phyloP scores from a whole-genome alignment of 2,888 invertebrate genomes.

The Tipula unca region DNA sequence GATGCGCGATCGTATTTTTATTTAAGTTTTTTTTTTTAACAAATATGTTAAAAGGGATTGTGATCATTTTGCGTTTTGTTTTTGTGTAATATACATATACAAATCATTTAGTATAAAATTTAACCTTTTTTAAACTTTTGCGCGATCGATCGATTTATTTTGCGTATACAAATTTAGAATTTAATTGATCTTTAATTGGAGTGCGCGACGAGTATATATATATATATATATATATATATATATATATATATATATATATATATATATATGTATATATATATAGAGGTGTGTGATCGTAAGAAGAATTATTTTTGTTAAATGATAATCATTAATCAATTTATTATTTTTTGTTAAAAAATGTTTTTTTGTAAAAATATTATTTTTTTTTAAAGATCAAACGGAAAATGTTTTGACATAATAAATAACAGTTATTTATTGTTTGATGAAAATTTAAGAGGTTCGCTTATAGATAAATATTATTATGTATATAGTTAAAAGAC shows the following conservation, averaged over 20 bases:
- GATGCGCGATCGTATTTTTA: not conserved
- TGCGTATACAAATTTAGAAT: not conserved
- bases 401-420: not conserved
- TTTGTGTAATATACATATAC: not conserved
- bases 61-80: not conserved
- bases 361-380: not conserved
- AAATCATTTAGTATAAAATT: not conserved
- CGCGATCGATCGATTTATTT: not conserved
- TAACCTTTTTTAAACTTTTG: not conserved
- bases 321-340: not conserved
- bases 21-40: not conserved
- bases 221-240: too few species aligned
- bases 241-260: too few species aligned
- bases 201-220: not conserved
- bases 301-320: not conserved
- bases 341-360: not conserved
- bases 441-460: not conserved
- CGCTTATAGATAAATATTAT: not conserved
- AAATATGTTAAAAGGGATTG: conserved; percentile 8
- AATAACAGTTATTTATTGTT: not conserved
- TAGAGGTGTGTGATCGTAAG: not conserved
- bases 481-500: not conserved
- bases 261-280: too few species aligned
- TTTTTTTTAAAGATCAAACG: not conserved
- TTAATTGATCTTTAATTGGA: conserved; percentile 8